A percentile compares a stretch with the other conserved stretches of the same genome.
These are phyloP conservation scores for Hesperia comma DNA, from an alignment of 2,888 invertebrate genomes.

Conservation along the genomic window DNA sequence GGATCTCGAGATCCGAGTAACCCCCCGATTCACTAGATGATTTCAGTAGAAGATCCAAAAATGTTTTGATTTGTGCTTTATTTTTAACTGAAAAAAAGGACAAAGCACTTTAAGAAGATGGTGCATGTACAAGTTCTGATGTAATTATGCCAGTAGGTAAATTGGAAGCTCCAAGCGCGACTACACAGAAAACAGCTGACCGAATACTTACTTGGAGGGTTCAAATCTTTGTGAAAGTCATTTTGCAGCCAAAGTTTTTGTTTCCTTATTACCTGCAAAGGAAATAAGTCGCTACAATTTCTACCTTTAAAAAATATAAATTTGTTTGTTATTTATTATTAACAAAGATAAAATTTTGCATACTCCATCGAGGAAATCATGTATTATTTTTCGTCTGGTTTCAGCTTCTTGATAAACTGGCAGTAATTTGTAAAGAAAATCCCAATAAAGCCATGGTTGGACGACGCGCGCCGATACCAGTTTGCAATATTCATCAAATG, in stretches of 20 bases:
- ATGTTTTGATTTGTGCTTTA: not conserved
- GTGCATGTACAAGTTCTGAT: not conserved
- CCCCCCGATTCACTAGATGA: constrained; percentile 37
- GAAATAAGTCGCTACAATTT: not conserved
- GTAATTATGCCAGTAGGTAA: too few relatives aligned
- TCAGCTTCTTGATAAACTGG: constrained; percentile 9
- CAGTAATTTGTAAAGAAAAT: not conserved
- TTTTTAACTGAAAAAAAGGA: not conserved
- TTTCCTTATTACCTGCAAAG: not conserved
- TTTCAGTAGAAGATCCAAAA: constrained; percentile 7
- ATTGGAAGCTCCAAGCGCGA: too few relatives aligned
- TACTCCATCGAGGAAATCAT: constrained; percentile 3
- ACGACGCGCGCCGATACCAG: not conserved
- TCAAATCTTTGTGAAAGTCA: not conserved
- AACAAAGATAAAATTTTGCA: not conserved
- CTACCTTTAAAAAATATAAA: too few relatives aligned
- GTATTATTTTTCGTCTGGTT: constrained; percentile 4
- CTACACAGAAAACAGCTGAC: not conserved
- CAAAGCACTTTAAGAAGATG: not conserved
- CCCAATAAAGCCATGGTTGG: constrained; percentile 10
- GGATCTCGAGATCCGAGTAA: constrained; percentile 50
- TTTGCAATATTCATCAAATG: constrained; percentile 15
- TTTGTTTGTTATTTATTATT: too few relatives aligned
- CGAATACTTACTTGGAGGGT: not conserved
- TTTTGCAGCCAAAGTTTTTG: not conserved